Evolutionary conservation across 2,888 invertebrate genomes (phyloP).

Genomic region (Julus scandinavius): DNA sequence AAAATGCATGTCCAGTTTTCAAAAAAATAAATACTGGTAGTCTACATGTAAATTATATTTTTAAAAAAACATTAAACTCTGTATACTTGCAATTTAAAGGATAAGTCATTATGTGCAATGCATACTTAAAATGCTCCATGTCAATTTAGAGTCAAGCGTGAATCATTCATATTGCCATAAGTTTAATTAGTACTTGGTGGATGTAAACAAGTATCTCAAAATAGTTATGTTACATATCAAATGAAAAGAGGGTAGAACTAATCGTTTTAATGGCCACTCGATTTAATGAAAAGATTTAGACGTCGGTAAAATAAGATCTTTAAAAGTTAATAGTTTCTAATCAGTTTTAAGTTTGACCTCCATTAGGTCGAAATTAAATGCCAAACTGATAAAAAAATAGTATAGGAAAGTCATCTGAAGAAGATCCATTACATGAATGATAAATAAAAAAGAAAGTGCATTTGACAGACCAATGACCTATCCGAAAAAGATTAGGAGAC

Average conservation of each 20-base stretch:
- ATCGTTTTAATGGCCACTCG: slow-evolving; percentile 17
- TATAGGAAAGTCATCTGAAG: slow-evolving; percentile 14
- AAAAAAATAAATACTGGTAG: no score
- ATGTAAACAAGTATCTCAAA: slow-evolving; percentile 19
- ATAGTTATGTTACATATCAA: neutral
- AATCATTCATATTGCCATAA: slow-evolving; percentile 1
- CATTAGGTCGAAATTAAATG: slow-evolving; percentile 6
- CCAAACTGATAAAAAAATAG: neutral
- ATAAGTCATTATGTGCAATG: neutral
- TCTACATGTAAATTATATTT: no score
- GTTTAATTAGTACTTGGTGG: neutral
- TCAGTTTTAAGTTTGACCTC: slow-evolving; percentile 10
- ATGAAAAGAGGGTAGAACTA: neutral
- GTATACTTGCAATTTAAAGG: no score
- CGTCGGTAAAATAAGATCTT: neutral
- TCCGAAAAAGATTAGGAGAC: slow-evolving; percentile 25
- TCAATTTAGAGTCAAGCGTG: neutral
- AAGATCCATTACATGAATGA: neutral
- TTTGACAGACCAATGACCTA: slow-evolving; percentile 30
- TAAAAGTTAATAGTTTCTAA: slow-evolving; percentile 10
- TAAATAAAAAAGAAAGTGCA: slow-evolving; percentile 19
- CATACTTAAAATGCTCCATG: neutral
- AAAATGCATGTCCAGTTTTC: no score
- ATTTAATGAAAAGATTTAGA: slow-evolving; percentile 20
- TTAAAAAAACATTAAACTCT: no score